phyloP scores from a whole-genome alignment of 2,888 invertebrate species.

The Saturnia japonica region DNA sequence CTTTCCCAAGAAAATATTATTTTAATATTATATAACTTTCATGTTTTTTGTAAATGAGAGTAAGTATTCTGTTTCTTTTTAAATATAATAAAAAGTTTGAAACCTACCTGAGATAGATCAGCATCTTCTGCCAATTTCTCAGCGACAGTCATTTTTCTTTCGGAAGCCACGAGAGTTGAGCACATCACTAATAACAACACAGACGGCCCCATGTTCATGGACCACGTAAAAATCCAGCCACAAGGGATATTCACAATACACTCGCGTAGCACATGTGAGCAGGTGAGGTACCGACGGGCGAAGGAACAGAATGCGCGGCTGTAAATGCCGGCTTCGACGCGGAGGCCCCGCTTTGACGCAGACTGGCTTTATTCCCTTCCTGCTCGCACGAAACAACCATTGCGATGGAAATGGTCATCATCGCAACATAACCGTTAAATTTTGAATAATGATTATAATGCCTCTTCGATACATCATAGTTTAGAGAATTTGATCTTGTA shows the following conservation, averaged over 20 bases:
- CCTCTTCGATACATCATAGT: not conserved
- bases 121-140: conserved; percentile 85
- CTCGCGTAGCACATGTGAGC: conserved; percentile 63
- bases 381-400: conserved; percentile 50
- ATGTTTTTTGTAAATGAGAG: not conserved
- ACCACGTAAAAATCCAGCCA: conserved; percentile 51
- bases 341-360: conserved; percentile 62
- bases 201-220: conserved; percentile 58
- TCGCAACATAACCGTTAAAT: conserved; percentile 54
- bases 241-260: conserved; percentile 57
- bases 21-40: not conserved
- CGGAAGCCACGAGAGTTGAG: conserved; percentile 53
- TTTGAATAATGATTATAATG: conserved; percentile 44
- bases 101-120: conserved; percentile 86
- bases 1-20: not conserved
- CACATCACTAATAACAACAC: conserved; percentile 73
- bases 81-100: conserved; percentile 36
- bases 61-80: conserved; percentile 5
- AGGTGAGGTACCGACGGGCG: conserved; percentile 47
- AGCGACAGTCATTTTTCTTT: conserved; percentile 78
- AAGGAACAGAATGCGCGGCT: conserved; percentile 54
- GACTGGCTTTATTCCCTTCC: conserved; percentile 47
- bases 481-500: too few species aligned
- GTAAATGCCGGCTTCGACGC: conserved; percentile 64
- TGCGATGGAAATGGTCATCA: conserved; percentile 57